These are phyloP conservation scores for Chloroclystis v-ata DNA, from an alignment of 2,888 invertebrate genomes.

Conservation along the genomic window DNA sequence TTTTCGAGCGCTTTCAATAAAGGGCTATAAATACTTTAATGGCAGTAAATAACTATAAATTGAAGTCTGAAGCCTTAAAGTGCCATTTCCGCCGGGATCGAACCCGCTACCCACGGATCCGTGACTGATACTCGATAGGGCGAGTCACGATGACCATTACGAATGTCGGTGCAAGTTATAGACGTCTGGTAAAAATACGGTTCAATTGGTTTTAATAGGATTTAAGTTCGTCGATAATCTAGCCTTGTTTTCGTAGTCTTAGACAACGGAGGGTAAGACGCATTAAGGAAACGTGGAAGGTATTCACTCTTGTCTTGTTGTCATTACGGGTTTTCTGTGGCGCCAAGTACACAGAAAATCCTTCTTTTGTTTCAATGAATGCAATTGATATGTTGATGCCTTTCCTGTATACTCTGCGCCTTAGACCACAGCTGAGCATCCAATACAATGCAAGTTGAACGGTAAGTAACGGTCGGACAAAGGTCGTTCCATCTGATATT, in stretches of 20 bases:
- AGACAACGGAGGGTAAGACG: too few relatives aligned
- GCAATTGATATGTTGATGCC: too few relatives aligned
- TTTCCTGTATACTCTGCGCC: too few relatives aligned
- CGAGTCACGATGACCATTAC: constrained; percentile 20
- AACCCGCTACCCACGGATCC: constrained; percentile 21
- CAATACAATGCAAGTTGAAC: constrained; percentile 21
- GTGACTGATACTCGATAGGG: constrained; percentile 26
- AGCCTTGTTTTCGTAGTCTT: too few relatives aligned
- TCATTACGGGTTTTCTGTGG: too few relatives aligned
- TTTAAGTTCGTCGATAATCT: too few relatives aligned
- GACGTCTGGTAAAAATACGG: too few relatives aligned
- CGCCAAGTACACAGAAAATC: too few relatives aligned
- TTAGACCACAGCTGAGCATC: constrained; percentile 15
- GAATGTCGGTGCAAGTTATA: constrained; percentile 9
- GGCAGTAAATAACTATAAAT: constrained; percentile 18
- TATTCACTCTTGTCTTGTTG: too few relatives aligned
- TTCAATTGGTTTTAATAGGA: too few relatives aligned
- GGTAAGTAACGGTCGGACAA: constrained; percentile 21
- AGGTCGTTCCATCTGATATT: constrained; percentile 36
- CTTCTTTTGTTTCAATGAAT: too few relatives aligned
- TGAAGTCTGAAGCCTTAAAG: constrained; percentile 17
- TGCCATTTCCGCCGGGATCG: constrained; percentile 23
- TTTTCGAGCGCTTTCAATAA: not conserved
- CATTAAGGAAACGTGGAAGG: too few relatives aligned
- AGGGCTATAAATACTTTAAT: constrained; percentile 10